Evolutionary conservation across 2,888 invertebrate genomes (phyloP), one percentile per base, ranked within the genome.

Genomic region (Leptopilina drosophilae): DNA sequence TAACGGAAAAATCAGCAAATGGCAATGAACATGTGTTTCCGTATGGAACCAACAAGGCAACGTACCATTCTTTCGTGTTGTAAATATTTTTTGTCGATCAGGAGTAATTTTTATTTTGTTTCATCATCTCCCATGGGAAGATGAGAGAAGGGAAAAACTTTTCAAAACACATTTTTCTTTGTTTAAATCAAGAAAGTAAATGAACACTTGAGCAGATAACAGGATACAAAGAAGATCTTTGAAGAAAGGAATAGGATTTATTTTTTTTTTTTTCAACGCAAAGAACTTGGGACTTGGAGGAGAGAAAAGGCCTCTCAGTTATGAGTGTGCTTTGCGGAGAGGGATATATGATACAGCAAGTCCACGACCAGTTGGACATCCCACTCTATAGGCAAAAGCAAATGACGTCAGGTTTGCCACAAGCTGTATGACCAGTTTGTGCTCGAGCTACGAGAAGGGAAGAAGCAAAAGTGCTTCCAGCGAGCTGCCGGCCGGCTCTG

Each of bases 371-470:
- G 83, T 85, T 79, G 87, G 84, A 84, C 83, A 87, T 88, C 88
- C 88, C 88, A 88, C 88, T 88, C 86, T 87, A 84, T 84, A 82
- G 80, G 83, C 49, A 49, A 49, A 49, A 82, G 84, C 83, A 82
- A 82, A 81, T 88, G 88, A 88, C 88, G 88, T 88, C 87, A 87
- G 84, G 49, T 20, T 26, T 26, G 80, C 80, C 80, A 82, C 80
- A 82, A 82, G 83, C 80, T 59, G 88, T 81, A 85, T 85, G 87
- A 88, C 87, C 89, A 89, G 89, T 88, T 89, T 81, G 83, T 85
- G 82, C 81, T 84, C 81, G 66, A 79, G 82, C 79, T 75, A 82
- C 82, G 76, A 81, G 84, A 82, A 83, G 82, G 83, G 82, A 81
- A 79, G 81, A 67, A 66, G 79, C 82, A 79, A 76, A 85, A 80